A percentile compares a stretch with the other conserved stretches of the same genome.
Evolutionary conservation across 1,140 invertebrate genomes (phyloP).

Genomic region (Drosophila subobscura): DNA sequence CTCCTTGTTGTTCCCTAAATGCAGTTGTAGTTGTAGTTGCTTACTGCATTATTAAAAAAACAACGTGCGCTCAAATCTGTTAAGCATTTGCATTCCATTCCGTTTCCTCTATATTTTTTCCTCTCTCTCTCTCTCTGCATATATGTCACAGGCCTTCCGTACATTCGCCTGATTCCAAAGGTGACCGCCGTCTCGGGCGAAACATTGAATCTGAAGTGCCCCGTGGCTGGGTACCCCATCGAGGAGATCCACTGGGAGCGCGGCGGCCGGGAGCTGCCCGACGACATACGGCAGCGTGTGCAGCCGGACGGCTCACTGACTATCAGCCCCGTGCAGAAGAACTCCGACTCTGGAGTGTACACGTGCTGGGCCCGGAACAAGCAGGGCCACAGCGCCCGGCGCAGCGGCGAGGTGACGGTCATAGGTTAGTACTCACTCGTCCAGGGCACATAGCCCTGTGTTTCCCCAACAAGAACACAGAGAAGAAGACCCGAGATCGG

Average conservation of each 20-base stretch:
- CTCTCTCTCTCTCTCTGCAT: neutral
- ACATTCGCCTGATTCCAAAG: constrained; percentile 92
- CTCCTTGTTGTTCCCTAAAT: neutral
- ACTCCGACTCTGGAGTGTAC: constrained; percentile 90
- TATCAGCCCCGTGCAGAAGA: constrained; percentile 90
- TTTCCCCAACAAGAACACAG: constrained; percentile 10
- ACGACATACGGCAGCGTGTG: constrained; percentile 92
- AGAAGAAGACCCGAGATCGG: constrained; percentile 14
- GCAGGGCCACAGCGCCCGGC: constrained; percentile 88
- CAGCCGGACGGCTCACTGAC: constrained; percentile 89
- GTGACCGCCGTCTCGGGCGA: constrained; percentile 93
- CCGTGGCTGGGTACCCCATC: constrained; percentile 93
- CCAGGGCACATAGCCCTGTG: constrained; percentile 2
- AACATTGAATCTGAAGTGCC: constrained; percentile 91
- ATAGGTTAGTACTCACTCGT: constrained; percentile 86
- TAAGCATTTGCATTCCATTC: constrained; percentile 54
- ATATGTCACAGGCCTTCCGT: constrained; percentile 88
- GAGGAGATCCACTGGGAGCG: constrained; percentile 92
- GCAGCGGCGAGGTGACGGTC: constrained; percentile 89
- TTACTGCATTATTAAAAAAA: constrained; percentile 79
- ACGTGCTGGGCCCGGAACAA: constrained; percentile 90
- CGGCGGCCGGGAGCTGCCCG: constrained; percentile 89
- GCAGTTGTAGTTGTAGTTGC: constrained; percentile 23
- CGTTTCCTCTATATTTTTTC: neutral
- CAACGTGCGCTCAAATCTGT: constrained; percentile 69